Conservation (phyloP, 2,797 vertebrate species). For the Brachyalestes nurse region DNA sequence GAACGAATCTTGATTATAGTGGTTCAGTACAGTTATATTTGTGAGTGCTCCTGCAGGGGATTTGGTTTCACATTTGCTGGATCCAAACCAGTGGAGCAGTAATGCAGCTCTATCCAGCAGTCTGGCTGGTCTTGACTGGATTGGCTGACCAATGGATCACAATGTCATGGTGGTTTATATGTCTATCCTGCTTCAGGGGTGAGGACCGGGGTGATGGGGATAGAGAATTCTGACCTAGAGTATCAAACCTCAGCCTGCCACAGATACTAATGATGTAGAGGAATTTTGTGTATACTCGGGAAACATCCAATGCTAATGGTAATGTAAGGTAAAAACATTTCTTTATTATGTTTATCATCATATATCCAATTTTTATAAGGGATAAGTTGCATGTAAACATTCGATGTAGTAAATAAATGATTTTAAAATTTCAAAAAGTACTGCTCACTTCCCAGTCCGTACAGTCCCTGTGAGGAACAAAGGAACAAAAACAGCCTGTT, state of each 20-base stretch:
- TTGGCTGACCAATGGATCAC: conserved; percentile 35
- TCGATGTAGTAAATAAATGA: no score
- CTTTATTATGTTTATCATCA: no score
- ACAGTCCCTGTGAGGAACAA: no score
- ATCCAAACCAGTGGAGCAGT: conserved; percentile 15
- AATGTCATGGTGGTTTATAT: conserved; percentile 4
- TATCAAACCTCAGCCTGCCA: not conserved
- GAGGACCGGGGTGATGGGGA: not conserved
- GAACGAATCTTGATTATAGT: not conserved
- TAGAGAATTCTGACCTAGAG: not conserved
- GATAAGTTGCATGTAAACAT: no score
- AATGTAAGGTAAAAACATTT: no score
- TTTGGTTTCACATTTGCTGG: conserved; percentile 14
- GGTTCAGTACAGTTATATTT: conserved; percentile 14
- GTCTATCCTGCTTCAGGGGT: conserved; percentile 14
- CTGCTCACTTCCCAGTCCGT: no score
- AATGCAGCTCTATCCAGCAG: conserved; percentile 22
- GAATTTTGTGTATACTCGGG: not conserved
- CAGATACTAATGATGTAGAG: not conserved
- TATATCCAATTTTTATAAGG: no score
- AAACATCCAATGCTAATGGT: not conserved
- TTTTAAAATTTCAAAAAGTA: no score
- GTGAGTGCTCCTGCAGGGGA: not conserved
- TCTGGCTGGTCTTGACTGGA: conserved; percentile 39
- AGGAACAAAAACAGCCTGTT: no score